A percentile compares a stretch with the other conserved stretches of the same genome.
Conservation (phyloP, 2,113 vertebrate genomes). For the Silurus asotus region DNA sequence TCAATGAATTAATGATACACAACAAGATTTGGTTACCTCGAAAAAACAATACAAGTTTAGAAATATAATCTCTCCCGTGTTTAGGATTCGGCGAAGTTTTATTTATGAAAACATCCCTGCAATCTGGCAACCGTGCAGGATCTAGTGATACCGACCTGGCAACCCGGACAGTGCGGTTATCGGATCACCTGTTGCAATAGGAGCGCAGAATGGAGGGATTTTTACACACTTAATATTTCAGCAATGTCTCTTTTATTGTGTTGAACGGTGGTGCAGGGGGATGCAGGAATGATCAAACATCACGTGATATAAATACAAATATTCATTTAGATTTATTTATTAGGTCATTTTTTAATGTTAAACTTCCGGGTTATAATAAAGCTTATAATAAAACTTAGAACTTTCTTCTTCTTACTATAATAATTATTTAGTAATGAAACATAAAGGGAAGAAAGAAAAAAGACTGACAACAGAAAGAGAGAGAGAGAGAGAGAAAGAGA, state of each 20-base stretch:
- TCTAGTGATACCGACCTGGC: background rate
- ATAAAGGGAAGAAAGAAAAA: background rate
- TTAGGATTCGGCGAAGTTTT: too few relatives aligned
- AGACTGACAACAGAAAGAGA: background rate
- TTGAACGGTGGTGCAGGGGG: background rate
- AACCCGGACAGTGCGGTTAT: slow-evolving; percentile 63
- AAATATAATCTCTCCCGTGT: rapidly evolving
- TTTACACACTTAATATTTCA: slow-evolving; percentile 45
- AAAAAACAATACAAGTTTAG: background rate
- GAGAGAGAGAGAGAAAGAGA: background rate
- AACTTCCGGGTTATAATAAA: too few relatives aligned
- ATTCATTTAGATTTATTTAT: too few relatives aligned
- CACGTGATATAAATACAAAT: background rate
- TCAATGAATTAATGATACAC: too few relatives aligned
- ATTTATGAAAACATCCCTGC: too few relatives aligned
- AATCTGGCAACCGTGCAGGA: background rate
- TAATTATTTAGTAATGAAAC: too few relatives aligned
- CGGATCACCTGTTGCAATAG: slow-evolving; percentile 82
- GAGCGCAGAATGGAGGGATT: slow-evolving; percentile 17
- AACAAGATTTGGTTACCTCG: background rate
- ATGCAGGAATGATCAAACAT: background rate
- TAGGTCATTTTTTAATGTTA: too few relatives aligned
- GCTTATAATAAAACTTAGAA: too few relatives aligned
- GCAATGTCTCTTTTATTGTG: slow-evolving; percentile 31
- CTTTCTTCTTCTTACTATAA: too few relatives aligned